Conservation (phyloP, 2,888 invertebrate species). For the Phrixothrix hirtus region DNA sequence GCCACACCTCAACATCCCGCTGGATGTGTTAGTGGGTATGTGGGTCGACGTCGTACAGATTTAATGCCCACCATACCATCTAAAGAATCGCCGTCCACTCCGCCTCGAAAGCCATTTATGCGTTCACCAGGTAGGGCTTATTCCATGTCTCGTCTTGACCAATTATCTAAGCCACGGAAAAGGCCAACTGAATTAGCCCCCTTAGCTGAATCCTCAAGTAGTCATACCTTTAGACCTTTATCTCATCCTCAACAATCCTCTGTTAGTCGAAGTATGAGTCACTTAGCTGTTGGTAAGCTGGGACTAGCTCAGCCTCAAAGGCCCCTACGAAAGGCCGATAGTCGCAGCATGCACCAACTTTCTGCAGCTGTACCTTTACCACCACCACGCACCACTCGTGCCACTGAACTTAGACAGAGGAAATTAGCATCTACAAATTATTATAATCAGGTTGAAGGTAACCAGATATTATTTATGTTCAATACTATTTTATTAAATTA, state of each 20-base stretch:
- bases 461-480: constrained; percentile 14
- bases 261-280: constrained; percentile 64
- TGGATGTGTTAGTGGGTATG: constrained; percentile 70
- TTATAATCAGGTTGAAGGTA: constrained; percentile 52
- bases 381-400: constrained; percentile 53
- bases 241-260: constrained; percentile 47
- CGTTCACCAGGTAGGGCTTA: constrained; percentile 81
- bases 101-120: constrained; percentile 57
- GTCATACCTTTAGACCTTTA: constrained; percentile 46
- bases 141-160: constrained; percentile 92
- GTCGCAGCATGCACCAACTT: constrained; percentile 56
- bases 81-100: constrained; percentile 60
- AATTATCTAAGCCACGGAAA: constrained; percentile 72
- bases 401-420: constrained; percentile 54
- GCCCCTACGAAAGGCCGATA: constrained; percentile 53
- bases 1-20: constrained; percentile 57
- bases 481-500: constrained; percentile 2
- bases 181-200: constrained; percentile 57
- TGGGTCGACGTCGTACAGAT: constrained; percentile 86
- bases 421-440: constrained; percentile 49
- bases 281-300: constrained; percentile 61
- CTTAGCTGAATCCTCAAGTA: constrained; percentile 46
- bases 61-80: constrained; percentile 87
- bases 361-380: constrained; percentile 47
- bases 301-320: constrained; percentile 53